Conservation (phyloP, 1,140 invertebrate genomes). For the Ceratosolen fusciceps region DNA sequence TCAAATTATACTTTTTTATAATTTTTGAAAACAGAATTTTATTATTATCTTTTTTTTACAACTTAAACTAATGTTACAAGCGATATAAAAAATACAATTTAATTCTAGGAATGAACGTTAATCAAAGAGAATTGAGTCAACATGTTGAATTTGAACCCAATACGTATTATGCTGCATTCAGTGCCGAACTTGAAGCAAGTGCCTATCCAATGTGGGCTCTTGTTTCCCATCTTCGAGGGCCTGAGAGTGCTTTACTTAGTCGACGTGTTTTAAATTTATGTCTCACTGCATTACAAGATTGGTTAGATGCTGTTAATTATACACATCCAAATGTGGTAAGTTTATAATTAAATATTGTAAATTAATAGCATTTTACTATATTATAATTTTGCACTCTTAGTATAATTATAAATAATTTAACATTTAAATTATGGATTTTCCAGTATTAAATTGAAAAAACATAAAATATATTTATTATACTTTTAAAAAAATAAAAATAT, state of each 20-base stretch:
- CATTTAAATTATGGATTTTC: too few relatives aligned
- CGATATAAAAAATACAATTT: constrained; percentile 23
- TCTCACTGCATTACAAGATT: constrained; percentile 83
- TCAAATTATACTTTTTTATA: too few relatives aligned
- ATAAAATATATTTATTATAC: too few relatives aligned
- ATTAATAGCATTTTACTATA: too few relatives aligned
- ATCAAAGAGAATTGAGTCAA: constrained; percentile 87
- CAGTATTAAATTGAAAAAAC: too few relatives aligned
- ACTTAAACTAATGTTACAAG: background rate
- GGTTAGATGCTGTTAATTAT: constrained; percentile 88
- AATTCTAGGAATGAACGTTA: constrained; percentile 91
- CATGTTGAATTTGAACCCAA: constrained; percentile 98
- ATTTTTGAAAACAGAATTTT: too few relatives aligned
- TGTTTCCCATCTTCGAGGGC: constrained; percentile 86
- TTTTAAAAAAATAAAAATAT: too few relatives aligned
- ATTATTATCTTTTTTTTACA: too few relatives aligned
- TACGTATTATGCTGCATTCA: constrained; percentile 97
- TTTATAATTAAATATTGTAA: constrained; percentile 34
- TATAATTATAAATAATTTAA: too few relatives aligned
- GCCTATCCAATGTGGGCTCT: constrained; percentile 98
- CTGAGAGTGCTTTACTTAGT: constrained; percentile 80
- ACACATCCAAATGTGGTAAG: constrained; percentile 78
- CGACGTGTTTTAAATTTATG: constrained; percentile 82
- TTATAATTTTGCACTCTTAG: too few relatives aligned
- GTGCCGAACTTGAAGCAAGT: constrained; percentile 95